Percentiles rank a stretch among this genome's conserved stretches.
phyloP scores from a whole-genome alignment of 92 coral and sea anemone species.

The Hydrozoanthus gracilis region DNA sequence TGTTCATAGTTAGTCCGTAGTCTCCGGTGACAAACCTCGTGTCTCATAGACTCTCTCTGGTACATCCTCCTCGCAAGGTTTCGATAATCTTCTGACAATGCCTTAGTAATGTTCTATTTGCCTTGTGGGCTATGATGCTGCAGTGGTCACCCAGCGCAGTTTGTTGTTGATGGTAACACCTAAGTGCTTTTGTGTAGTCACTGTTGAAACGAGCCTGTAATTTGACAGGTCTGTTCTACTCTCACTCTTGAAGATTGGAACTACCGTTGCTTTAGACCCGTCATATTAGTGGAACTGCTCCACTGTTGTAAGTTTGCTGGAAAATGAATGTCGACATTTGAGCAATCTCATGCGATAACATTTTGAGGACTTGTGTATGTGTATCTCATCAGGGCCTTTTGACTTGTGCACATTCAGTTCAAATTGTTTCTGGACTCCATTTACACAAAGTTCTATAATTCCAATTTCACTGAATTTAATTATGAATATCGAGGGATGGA shows the following conservation, averaged over 20 bases:
- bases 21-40: neutral
- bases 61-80: constrained; percentile 22
- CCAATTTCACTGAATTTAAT: neutral
- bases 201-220: constrained; percentile 51
- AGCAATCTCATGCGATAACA: constrained; percentile 29
- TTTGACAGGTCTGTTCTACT: constrained; percentile 48
- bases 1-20: neutral
- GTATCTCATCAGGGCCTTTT: constrained; percentile 47
- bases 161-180: constrained; percentile 23
- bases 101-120: constrained; percentile 17
- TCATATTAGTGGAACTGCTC: constrained; percentile 45
- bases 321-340: constrained; percentile 46
- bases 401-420: constrained; percentile 32
- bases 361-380: constrained; percentile 25
- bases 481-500: neutral
- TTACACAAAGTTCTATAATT: neutral
- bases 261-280: constrained; percentile 57
- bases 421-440: neutral
- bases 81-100: constrained; percentile 31
- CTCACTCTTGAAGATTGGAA: constrained; percentile 44
- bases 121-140: constrained; percentile 15
- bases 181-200: neutral
- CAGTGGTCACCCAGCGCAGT: constrained; percentile 36
- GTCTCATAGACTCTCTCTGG: neutral
- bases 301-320: constrained; percentile 42